Conservation (phyloP, 2,888 invertebrate species). For the Stegana nigrithorax region DNA sequence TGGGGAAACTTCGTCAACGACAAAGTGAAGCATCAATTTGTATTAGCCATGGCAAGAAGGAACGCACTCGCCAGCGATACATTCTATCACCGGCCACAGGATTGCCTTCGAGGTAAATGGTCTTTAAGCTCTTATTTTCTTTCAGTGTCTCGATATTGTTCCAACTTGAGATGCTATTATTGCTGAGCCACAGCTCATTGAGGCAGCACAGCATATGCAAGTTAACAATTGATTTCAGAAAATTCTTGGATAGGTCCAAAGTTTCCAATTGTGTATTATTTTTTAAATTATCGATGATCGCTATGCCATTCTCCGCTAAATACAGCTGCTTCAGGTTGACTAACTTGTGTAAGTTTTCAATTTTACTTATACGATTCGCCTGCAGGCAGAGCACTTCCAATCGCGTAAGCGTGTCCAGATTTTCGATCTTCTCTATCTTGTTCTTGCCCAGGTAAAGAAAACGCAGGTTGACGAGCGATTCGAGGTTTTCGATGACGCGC, state of each 20-base stretch:
- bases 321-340: slow-evolving; percentile 85
- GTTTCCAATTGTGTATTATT: neutral
- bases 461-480: slow-evolving; percentile 76
- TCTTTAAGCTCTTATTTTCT: neutral
- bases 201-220: neutral
- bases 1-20: too few relatives aligned
- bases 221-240: neutral
- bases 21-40: slow-evolving; percentile 20
- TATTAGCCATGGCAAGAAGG: neutral
- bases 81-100: slow-evolving; percentile 12
- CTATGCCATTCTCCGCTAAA: slow-evolving; percentile 89
- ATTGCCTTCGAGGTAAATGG: slow-evolving; percentile 15
- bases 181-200: slow-evolving; percentile 12
- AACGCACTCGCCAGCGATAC: slow-evolving; percentile 10
- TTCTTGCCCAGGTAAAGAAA: slow-evolving; percentile 91
- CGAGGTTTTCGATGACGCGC: slow-evolving; percentile 80
- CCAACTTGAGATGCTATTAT: slow-evolving; percentile 2
- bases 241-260: slow-evolving; percentile 12
- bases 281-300: slow-evolving; percentile 37
- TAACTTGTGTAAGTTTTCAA: slow-evolving; percentile 69
- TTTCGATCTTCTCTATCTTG: slow-evolving; percentile 86
- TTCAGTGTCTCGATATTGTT: neutral
- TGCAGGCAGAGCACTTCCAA: slow-evolving; percentile 85
- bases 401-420: slow-evolving; percentile 76
- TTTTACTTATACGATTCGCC: slow-evolving; percentile 84